Conservation (phyloP, 2,797 vertebrate species). For the Muscicapa striata region DNA sequence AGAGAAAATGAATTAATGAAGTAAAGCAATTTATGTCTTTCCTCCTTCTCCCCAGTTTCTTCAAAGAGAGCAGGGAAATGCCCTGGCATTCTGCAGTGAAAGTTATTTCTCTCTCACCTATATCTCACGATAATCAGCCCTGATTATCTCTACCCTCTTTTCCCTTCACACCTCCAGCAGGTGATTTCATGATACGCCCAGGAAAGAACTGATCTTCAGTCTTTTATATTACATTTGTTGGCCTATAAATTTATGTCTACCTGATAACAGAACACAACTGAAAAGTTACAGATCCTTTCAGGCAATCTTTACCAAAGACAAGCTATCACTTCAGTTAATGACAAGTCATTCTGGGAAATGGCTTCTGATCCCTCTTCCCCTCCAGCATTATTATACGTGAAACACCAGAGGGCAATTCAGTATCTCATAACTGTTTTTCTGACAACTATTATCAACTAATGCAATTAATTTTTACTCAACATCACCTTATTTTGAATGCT, state of each 20-base stretch:
- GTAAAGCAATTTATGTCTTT: background rate
- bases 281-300: background rate
- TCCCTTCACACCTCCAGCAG: background rate
- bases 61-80: fast-evolving
- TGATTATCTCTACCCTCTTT: background rate
- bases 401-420: background rate
- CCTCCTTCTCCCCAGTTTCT: background rate
- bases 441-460: background rate
- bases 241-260: background rate
- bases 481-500: background rate
- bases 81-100: background rate
- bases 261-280: background rate
- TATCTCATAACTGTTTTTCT: background rate
- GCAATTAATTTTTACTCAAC: background rate
- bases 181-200: fast-evolving
- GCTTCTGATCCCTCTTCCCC: background rate
- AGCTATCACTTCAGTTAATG: background rate
- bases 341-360: background rate
- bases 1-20: background rate
- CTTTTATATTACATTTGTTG: background rate
- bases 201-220: background rate
- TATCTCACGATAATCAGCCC: background rate
- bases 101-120: background rate
- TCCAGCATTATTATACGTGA: background rate
- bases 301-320: background rate